Percentiles rank a stretch among this genome's conserved stretches.
These are phyloP conservation scores for Cirrhinus mrigala DNA, from an alignment of 2,797 vertebrate species.

Conservation along the genomic window DNA sequence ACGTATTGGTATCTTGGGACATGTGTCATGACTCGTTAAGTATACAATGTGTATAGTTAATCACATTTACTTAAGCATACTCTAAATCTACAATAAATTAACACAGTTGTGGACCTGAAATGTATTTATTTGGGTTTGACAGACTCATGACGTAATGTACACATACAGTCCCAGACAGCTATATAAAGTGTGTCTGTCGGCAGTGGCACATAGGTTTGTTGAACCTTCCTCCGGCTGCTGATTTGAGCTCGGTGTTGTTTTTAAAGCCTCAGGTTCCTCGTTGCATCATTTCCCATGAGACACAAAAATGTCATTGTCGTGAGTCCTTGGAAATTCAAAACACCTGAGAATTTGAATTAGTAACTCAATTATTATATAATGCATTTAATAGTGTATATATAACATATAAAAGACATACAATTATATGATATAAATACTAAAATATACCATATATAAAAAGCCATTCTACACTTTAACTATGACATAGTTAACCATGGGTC, in stretches of 20 bases:
- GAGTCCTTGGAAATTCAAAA: background rate
- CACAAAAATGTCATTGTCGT: slow-evolving; percentile 58
- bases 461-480: too few relatives aligned
- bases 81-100: background rate
- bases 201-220: slow-evolving; percentile 45
- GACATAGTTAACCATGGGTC: too few relatives aligned
- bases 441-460: too few relatives aligned
- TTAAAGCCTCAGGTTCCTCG: slow-evolving; percentile 56
- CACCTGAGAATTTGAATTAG: background rate
- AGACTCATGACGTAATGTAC: slow-evolving; percentile 9
- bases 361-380: background rate
- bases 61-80: background rate
- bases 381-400: background rate
- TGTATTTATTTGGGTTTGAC: slow-evolving; percentile 18
- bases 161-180: slow-evolving; percentile 35
- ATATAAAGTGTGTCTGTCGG: slow-evolving; percentile 70
- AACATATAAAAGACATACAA: too few relatives aligned
- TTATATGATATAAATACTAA: background rate
- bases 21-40: background rate
- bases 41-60: background rate
- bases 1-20: background rate
- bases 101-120: background rate
- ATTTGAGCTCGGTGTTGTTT: slow-evolving; percentile 68
- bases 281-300: slow-evolving; percentile 73
- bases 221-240: slow-evolving; percentile 63